phyloP scores from a whole-genome alignment of 2,888 invertebrate genomes.

The Drosophila fulvimacula region DNA sequence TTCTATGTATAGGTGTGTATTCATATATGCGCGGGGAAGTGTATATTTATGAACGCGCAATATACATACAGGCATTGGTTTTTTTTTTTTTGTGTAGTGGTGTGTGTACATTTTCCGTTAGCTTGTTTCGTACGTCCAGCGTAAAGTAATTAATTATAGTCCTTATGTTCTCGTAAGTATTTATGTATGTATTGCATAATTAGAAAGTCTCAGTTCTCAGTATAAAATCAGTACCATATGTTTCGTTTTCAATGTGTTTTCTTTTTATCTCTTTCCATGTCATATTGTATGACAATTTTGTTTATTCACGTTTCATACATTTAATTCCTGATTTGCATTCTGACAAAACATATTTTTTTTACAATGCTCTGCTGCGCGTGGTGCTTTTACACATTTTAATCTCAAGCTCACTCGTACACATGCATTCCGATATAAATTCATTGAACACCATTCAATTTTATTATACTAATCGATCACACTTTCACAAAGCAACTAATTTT shows the following conservation, averaged over 20 bases:
- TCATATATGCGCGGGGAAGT: neutral
- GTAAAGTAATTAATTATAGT: constrained; percentile 66
- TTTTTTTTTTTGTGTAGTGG: constrained; percentile 17
- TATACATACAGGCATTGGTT: constrained; percentile 14
- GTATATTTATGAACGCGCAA: neutral
- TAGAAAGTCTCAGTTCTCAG: constrained; percentile 79
- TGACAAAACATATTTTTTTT: constrained; percentile 58
- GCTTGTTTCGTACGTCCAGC: constrained; percentile 54
- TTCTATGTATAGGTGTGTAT: constrained; percentile 2
- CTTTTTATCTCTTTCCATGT: constrained; percentile 43
- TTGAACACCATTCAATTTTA: neutral
- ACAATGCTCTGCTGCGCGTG: constrained; percentile 68
- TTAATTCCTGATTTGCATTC: constrained; percentile 39
- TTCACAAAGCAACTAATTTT: constrained; percentile 10
- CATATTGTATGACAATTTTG: constrained; percentile 21
- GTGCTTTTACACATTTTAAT: constrained; percentile 62
- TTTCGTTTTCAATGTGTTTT: constrained; percentile 61
- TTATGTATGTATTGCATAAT: constrained; percentile 65
- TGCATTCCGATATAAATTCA: constrained; percentile 11
- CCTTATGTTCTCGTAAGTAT: constrained; percentile 64
- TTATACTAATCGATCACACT: constrained; percentile 12
- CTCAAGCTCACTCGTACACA: constrained; percentile 27
- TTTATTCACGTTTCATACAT: constrained; percentile 26
- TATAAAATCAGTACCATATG: constrained; percentile 80
- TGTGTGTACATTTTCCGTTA: constrained; percentile 71